Conservation (phyloP, 2,797 vertebrate species). For the Poeciliopsis turneri region DNA sequence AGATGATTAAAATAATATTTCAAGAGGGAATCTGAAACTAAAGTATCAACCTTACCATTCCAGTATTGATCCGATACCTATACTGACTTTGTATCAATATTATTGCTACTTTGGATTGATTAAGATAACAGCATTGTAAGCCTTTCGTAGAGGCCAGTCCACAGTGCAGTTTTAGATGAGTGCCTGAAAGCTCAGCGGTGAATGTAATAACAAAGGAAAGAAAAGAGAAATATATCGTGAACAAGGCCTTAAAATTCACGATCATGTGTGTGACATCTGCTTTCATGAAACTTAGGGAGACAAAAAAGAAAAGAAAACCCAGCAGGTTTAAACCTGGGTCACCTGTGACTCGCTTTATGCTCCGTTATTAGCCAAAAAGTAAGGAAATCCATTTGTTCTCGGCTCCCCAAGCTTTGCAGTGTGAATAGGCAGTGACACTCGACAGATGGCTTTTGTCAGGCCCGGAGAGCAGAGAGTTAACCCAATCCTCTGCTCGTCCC, state of each 20-base stretch:
- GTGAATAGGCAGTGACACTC: slow-evolving; percentile 58
- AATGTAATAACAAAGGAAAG: not conserved
- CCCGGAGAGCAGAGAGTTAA: slow-evolving; percentile 82
- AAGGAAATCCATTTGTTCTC: slow-evolving; percentile 16
- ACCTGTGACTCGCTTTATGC: not conserved
- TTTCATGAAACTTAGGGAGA: not conserved
- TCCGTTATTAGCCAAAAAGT: not conserved
- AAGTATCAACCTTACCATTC: too few relatives aligned
- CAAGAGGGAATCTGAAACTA: too few relatives aligned
- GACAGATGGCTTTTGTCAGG: slow-evolving; percentile 81
- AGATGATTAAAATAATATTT: too few relatives aligned
- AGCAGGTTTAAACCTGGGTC: not conserved
- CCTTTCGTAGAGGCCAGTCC: not conserved
- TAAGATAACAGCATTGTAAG: not conserved
- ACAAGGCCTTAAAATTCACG: not conserved
- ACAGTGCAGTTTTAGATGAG: not conserved
- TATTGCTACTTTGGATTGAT: too few relatives aligned
- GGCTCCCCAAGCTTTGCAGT: slow-evolving; percentile 35
- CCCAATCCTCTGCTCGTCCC: slow-evolving; percentile 74
- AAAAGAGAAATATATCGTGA: not conserved
- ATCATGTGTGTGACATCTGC: not conserved
- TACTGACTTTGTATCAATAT: too few relatives aligned
- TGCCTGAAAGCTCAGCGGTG: not conserved
- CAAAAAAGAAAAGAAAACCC: not conserved
- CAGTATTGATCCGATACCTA: too few relatives aligned